Conservation (phyloP, 2,888 invertebrate species). For the Nomada goodeniana region DNA sequence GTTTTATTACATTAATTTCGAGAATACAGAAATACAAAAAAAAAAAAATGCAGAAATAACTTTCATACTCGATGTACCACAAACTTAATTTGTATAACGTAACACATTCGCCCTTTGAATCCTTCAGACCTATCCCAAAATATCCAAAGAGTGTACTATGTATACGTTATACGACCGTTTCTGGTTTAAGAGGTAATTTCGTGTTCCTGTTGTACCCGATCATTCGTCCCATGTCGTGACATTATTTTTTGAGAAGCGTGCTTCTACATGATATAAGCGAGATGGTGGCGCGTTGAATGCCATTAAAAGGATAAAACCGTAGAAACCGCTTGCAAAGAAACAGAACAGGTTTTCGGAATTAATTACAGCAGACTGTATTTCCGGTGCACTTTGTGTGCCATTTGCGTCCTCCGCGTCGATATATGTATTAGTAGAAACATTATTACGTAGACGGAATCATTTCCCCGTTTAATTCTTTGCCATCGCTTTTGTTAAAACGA, state of each 20-base stretch:
- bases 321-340: slow-evolving; percentile 6
- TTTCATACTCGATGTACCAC: no score
- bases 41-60: no score
- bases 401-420: background rate
- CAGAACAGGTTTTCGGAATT: slow-evolving; percentile 16
- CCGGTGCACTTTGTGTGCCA: slow-evolving; percentile 10
- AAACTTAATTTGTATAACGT: no score
- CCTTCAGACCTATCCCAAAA: background rate
- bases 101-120: no score
- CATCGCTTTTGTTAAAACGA: no score
- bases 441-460: background rate
- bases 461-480: background rate
- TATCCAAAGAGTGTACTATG: background rate
- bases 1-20: no score
- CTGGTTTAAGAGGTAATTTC: background rate
- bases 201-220: background rate
- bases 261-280: background rate
- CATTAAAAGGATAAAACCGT: slow-evolving; percentile 12
- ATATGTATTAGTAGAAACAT: background rate
- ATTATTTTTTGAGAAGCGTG: slow-evolving; percentile 1
- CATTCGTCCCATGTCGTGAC: background rate
- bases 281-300: background rate
- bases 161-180: background rate
- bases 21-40: no score
- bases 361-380: slow-evolving; percentile 11